Conservation (phyloP, 2,888 invertebrate species). For the Cheilosia vernalis region DNA sequence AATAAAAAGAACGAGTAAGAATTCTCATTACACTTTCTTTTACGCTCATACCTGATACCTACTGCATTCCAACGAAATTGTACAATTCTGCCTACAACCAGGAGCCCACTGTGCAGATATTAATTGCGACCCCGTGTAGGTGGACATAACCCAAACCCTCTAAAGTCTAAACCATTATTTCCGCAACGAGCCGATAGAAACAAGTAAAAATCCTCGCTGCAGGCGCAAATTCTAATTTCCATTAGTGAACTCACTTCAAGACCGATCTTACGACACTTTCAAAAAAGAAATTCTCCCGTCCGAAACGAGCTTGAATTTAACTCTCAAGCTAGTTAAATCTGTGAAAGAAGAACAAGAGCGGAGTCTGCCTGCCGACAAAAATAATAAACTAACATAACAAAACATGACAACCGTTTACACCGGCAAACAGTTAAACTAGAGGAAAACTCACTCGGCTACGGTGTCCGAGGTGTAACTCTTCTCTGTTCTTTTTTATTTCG, state of each 20-base stretch:
- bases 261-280: slow-evolving; percentile 69
- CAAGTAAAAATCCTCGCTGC: slow-evolving; percentile 24
- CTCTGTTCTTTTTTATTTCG: neutral
- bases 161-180: neutral
- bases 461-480: neutral
- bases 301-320: slow-evolving; percentile 7
- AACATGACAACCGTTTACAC: slow-evolving; percentile 73
- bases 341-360: slow-evolving; percentile 58
- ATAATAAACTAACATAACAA: slow-evolving; percentile 67
- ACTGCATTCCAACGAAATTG: no score
- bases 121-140: slow-evolving; percentile 48
- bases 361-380: slow-evolving; percentile 30
- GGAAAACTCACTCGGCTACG: slow-evolving; percentile 6
- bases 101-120: neutral
- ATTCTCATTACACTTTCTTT: no score
- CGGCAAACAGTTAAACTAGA: slow-evolving; percentile 45
- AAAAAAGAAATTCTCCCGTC: neutral
- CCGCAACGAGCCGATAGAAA: slow-evolving; percentile 14
- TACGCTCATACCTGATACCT: no score
- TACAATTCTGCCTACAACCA: no score
- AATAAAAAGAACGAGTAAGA: no score
- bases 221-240: slow-evolving; percentile 45
- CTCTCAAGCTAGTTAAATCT: slow-evolving; percentile 57
- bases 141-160: neutral
- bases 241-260: slow-evolving; percentile 47